phyloP scores from a whole-genome alignment of 2,888 invertebrate genomes.

The Dicyrtomina minuta region DNA sequence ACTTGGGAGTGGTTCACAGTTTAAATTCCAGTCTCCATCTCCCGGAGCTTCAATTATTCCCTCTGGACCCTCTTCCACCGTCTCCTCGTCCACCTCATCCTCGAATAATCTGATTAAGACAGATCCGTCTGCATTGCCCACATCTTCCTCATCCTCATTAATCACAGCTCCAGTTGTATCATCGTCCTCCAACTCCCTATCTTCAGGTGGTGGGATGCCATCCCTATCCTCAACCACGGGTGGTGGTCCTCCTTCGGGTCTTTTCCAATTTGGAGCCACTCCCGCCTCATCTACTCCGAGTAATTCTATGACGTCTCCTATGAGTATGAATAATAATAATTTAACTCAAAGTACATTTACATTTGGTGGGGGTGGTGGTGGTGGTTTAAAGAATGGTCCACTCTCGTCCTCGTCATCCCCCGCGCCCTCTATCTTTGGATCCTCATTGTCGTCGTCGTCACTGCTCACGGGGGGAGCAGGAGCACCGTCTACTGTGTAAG shows the following conservation, averaged over 20 bases:
- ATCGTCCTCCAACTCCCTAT: background rate
- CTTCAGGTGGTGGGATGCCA: background rate
- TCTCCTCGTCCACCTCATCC: background rate
- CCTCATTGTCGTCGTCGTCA: constrained; percentile 5
- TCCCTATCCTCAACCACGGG: background rate
- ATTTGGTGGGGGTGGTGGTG: constrained; percentile 16
- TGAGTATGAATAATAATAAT: constrained; percentile 19
- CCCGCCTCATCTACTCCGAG: background rate
- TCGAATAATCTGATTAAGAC: no score
- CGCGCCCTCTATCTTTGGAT: constrained; percentile 29
- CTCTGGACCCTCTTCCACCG: background rate
- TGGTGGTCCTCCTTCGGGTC: constrained; percentile 18
- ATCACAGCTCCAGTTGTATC: background rate
- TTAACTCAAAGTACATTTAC: constrained; percentile 21
- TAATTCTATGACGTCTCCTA: background rate
- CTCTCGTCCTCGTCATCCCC: background rate
- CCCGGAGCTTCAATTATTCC: constrained; percentile 27
- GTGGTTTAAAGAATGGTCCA: constrained; percentile 22
- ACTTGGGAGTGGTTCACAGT: constrained; percentile 24
- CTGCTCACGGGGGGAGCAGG: background rate
- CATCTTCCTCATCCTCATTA: background rate
- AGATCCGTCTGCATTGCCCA: no score
- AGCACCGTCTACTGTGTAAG: background rate
- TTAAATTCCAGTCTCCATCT: constrained; percentile 24
- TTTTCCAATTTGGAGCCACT: constrained; percentile 27